These are phyloP conservation scores for Hemibates koningsi DNA, from an alignment of 2,113 vertebrate species.

Conservation along the genomic window DNA sequence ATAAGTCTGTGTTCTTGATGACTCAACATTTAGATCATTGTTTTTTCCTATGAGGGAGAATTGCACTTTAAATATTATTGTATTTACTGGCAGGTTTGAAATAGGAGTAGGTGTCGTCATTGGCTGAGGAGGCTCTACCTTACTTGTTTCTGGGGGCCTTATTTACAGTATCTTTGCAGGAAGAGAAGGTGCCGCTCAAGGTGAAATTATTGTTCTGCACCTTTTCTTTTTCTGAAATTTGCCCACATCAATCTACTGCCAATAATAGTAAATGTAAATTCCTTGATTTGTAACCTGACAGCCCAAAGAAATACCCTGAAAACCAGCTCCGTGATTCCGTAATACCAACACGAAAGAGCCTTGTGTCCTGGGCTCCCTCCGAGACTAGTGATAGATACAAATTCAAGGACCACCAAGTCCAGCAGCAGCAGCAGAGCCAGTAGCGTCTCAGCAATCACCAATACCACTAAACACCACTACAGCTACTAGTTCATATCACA, in stretches of 20 bases:
- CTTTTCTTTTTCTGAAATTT: not conserved
- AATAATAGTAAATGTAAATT: not conserved
- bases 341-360: not conserved
- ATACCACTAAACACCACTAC: constrained; percentile 44
- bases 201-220: constrained; percentile 12
- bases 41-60: not conserved
- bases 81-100: constrained; percentile 79
- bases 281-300: not conserved
- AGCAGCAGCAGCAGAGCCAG: not conserved
- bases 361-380: not conserved
- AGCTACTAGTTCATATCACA: constrained; percentile 55
- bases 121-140: constrained; percentile 87
- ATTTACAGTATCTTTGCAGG: constrained; percentile 79
- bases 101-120: constrained; percentile 87
- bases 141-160: constrained; percentile 84
- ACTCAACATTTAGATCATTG: not conserved
- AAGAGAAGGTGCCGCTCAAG: constrained; percentile 56
- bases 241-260: not conserved
- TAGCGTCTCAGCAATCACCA: constrained; percentile 28
- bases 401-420: not conserved
- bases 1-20: not conserved
- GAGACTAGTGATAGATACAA: not conserved
- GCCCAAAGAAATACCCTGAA: not conserved
- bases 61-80: not conserved
- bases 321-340: not conserved